Percentiles rank a stretch among this genome's conserved stretches.
These are phyloP conservation scores for Bambusicola thoracicus DNA, from an alignment of 2,113 vertebrate species.

Conservation along the genomic window DNA sequence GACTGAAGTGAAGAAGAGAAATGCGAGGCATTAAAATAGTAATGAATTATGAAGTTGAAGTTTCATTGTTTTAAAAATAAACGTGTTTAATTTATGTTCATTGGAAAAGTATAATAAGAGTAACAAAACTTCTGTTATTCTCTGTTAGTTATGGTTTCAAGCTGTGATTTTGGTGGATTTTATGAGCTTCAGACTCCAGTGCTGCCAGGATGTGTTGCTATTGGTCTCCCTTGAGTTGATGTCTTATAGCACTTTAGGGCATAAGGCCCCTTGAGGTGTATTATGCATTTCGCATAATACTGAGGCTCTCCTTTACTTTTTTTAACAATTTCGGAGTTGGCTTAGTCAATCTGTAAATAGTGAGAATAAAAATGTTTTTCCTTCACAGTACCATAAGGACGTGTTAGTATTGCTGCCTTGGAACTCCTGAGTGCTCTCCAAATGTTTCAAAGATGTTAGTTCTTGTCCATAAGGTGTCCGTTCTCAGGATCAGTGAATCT, in stretches of 20 bases:
- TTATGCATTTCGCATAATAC: neutral
- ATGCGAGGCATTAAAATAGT: neutral
- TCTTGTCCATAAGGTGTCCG: neutral
- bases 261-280: neutral
- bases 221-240: constrained; percentile 13
- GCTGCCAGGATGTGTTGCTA: neutral
- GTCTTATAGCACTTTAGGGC: neutral
- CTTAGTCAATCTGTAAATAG: neutral
- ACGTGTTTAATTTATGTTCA: neutral
- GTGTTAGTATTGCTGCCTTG: neutral
- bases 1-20: neutral
- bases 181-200: neutral
- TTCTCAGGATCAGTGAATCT: neutral
- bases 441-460: neutral
- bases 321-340: neutral
- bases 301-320: neutral
- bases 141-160: constrained; percentile 3
- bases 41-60: neutral
- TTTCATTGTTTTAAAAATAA: neutral
- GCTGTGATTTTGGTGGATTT: constrained; percentile 9
- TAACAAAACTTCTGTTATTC: neutral
- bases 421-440: neutral
- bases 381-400: neutral
- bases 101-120: neutral
- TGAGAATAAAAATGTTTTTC: neutral